Evolutionary conservation across 2,888 invertebrate species (phyloP), one percentile per base, ranked within the genome.

Genomic region (Lypha dubia): DNA sequence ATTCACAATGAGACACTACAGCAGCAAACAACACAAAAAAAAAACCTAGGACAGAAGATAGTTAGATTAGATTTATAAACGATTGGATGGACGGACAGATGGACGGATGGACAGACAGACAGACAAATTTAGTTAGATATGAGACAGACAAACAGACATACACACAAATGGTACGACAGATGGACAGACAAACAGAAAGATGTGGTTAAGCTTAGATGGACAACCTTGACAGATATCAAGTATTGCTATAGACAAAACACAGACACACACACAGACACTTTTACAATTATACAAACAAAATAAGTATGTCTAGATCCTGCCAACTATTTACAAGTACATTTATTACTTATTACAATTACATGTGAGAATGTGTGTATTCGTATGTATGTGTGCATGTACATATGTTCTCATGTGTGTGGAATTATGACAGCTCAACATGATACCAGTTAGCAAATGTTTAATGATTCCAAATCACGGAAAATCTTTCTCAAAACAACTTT

Each of bases 341-440:
- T 7, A 46, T 17, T 17, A 6, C 46, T 6, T 6, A n/a, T n/a
- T n/a, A 17, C 56, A 9, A 20, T 24, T 28, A 13, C n/a, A 7
- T 22, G 63, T 13, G 2, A 24, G 22, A 35, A n/a, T 63, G 35
- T 13, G 9, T 51, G 44, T 44, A n/a, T n/a, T n/a, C n/a, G n/a
- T n/a, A n/a, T n/a, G n/a, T n/a, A 7, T 22, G 63, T 13, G 2
- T 24, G 22, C 35, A n/a, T 63, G 35, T 13, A 15, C 44, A 38
- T 44, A 7, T 44, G 17, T 38, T n/a, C 58, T 11, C 38, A 41
- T 51, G n/a, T 51, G 65, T 81, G 68, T 60, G 70, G 81, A 84
- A 84, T 84, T 84, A 84, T 84, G 84, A 84, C 81, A 84, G 84
- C 84, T 79, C 84, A 81, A 84, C 84, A 81, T 84, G 84, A 84